Base-by-base conservation (phyloP, 2,888 invertebrate species). In the Trichogramma dendrolimi region DNA sequence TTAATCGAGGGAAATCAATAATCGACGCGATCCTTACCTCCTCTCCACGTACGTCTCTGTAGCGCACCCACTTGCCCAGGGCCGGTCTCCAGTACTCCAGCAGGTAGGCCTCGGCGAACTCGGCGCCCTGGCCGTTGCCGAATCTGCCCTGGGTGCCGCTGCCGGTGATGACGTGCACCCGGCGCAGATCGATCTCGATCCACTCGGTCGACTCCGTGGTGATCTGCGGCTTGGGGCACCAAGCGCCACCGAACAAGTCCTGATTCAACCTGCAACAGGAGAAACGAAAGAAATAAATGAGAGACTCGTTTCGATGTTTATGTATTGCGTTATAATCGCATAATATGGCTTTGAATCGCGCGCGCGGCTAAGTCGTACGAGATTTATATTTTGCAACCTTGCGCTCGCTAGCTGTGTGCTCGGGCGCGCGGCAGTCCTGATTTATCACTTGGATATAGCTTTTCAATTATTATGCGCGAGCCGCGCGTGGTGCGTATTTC, bases 111-210 rank as follows among this genome's bases (percentile, higher is more conserved):
- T 94, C 92, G 10, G 92, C 87, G 80, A 84, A 96, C 79, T 96
- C 95, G 70, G 87, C 88, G 42, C 95, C 95, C 79, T 91, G 87
- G 43, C 94, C 94, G 79, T 94, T 94, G 41, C 94, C 95, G 79
- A 94, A 95, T 57, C 96, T 86, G 40, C 96, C 96, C 81, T 95
- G 95, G 1, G 89, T 88, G 68, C 86, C 87, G 6, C 91, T 86
- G 27, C 86, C 89, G 0, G 92, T 92, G 74, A 96, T 87, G 75
- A 94, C 87, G 80, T 90, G 89, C 52, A 92, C 87, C 27, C 83
- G 82, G 72, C 86, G 87, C 68, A 96, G 84, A 77, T 94, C 88
- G 67, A 92, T 86, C 83, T 95, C 87, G 65, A 91, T 80, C 89
- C 90, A 90, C 79, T 91, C 90, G 63, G 83, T 84, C 4, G 88